These are phyloP conservation scores for Drosophila basisetae DNA, from an alignment of 2,888 invertebrate genomes.

Conservation along the genomic window DNA sequence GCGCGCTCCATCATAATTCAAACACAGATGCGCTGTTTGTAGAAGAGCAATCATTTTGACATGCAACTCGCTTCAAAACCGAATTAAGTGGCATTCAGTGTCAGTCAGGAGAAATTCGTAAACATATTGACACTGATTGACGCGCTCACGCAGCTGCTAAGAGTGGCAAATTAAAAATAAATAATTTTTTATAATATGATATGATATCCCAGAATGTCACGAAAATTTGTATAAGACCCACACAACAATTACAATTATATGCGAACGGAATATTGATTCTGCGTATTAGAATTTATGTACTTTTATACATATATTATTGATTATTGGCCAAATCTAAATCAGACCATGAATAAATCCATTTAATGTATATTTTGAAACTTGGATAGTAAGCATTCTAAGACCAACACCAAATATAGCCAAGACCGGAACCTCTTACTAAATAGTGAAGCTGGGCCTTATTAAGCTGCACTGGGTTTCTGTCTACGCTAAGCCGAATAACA, in stretches of 20 bases:
- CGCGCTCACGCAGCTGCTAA: slow-evolving; percentile 59
- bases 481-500: slow-evolving; percentile 3
- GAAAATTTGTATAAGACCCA: background rate
- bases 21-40: slow-evolving; percentile 85
- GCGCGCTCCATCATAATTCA: slow-evolving; percentile 85
- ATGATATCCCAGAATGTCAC: background rate
- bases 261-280: background rate
- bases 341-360: background rate
- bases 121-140: slow-evolving; percentile 68
- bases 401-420: background rate
- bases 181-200: background rate
- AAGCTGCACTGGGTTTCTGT: background rate
- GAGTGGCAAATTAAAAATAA: slow-evolving; percentile 28
- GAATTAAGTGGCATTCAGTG: slow-evolving; percentile 83
- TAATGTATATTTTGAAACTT: background rate
- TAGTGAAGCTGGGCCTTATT: background rate
- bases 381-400: background rate
- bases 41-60: slow-evolving; percentile 85
- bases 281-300: background rate
- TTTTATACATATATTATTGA: background rate
- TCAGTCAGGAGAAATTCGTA: slow-evolving; percentile 59
- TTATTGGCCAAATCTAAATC: background rate
- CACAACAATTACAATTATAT: background rate
- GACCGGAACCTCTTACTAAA: background rate
- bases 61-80: slow-evolving; percentile 83